A percentile compares a stretch with the other conserved stretches of the same genome.
Conservation (phyloP, 2,113 vertebrate genomes). For the Cololabis saira region DNA sequence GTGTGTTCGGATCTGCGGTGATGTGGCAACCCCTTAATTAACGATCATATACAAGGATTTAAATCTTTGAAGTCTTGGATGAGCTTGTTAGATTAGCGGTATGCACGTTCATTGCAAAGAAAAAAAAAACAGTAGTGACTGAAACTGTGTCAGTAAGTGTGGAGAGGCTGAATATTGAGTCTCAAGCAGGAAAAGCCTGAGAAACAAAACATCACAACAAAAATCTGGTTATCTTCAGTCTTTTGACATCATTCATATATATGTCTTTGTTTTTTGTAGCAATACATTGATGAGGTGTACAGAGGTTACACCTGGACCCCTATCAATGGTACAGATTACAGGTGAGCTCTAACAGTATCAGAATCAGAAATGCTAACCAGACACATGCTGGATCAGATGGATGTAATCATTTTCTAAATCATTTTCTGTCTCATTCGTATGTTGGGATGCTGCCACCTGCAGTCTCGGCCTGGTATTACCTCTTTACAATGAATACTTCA, state of each 20-base stretch:
- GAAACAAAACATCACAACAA: too few relatives aligned
- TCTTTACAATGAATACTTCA: constrained; percentile 93
- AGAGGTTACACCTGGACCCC: constrained; percentile 95
- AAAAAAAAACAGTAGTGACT: too few relatives aligned
- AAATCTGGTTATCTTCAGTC: too few relatives aligned
- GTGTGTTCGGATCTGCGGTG: too few relatives aligned
- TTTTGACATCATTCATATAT: neutral
- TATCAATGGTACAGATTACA: constrained; percentile 97
- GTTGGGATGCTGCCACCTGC: constrained; percentile 50
- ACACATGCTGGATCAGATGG: neutral
- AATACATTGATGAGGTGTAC: constrained; percentile 93
- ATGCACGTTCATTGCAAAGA: too few relatives aligned
- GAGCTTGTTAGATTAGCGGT: too few relatives aligned
- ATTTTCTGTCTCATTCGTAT: constrained; percentile 1
- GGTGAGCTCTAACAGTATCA: constrained; percentile 79
- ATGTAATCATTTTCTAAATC: neutral
- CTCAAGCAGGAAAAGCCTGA: too few relatives aligned
- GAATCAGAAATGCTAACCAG: constrained; percentile 3
- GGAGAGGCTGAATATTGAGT: too few relatives aligned
- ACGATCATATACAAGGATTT: too few relatives aligned
- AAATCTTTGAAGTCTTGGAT: too few relatives aligned
- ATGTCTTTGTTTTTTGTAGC: constrained; percentile 68
- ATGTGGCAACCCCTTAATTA: too few relatives aligned
- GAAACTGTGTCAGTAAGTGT: too few relatives aligned
- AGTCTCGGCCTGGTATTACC: constrained; percentile 96